Evolutionary conservation across 2,888 invertebrate genomes (phyloP).

Genomic region (Oscheius myriophilus): DNA sequence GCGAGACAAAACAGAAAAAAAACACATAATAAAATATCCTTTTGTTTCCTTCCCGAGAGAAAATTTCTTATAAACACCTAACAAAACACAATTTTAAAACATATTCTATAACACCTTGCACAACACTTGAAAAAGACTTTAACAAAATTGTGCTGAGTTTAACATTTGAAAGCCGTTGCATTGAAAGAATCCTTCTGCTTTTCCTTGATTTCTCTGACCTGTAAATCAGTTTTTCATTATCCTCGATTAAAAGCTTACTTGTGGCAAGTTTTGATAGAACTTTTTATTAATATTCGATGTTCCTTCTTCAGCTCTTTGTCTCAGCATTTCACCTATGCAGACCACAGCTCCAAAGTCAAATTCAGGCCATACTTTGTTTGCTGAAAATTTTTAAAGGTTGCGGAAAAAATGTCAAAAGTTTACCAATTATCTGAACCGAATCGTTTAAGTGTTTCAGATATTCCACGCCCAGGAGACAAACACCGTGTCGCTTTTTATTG

Average conservation of each 20-base stretch:
- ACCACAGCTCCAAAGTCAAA: conserved; percentile 23
- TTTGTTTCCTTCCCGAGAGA: too few relatives aligned
- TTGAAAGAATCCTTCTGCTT: conserved; percentile 19
- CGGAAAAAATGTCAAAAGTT: not conserved
- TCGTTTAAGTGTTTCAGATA: conserved; percentile 5
- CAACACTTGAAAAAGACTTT: too few relatives aligned
- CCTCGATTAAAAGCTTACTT: not conserved
- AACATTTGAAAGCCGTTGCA: conserved; percentile 9
- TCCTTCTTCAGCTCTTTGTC: not conserved
- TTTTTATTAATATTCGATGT: too few relatives aligned
- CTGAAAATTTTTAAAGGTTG: conserved; percentile 6
- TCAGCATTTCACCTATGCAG: conserved; percentile 23
- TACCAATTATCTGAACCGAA: conserved; percentile 16
- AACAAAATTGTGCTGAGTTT: not conserved
- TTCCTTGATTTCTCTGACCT: conserved; percentile 10
- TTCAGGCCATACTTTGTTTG: conserved; percentile 29
- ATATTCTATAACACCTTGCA: too few relatives aligned
- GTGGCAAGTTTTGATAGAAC: conserved; percentile 8
- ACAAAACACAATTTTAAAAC: too few relatives aligned
- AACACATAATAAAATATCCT: too few relatives aligned
- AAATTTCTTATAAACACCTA: too few relatives aligned
- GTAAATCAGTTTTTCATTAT: too few relatives aligned
- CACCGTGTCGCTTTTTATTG: conserved; percentile 13
- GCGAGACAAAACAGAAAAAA: too few relatives aligned
- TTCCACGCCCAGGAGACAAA: conserved; percentile 23